These are phyloP conservation scores for Bradypus variegatus DNA, from an alignment of 2,797 vertebrate species.

Conservation along the genomic window DNA sequence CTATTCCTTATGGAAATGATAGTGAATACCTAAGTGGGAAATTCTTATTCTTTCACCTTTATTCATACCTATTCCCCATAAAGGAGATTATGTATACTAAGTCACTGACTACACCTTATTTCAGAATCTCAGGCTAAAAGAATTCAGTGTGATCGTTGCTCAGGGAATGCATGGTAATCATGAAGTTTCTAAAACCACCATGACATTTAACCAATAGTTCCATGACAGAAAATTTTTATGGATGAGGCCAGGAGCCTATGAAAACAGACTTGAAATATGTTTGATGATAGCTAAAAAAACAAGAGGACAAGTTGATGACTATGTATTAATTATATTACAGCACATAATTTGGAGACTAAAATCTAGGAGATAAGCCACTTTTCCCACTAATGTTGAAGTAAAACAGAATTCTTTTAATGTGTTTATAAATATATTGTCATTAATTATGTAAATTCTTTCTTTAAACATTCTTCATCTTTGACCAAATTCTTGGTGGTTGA, in stretches of 20 bases:
- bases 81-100: background rate
- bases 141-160: background rate
- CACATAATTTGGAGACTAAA: background rate
- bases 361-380: background rate
- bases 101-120: background rate
- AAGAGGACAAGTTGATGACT: background rate
- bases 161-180: background rate
- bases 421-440: background rate
- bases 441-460: conserved; percentile 19
- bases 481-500: background rate
- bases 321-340: background rate
- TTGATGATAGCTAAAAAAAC: background rate
- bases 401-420: conserved; percentile 17
- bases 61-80: background rate
- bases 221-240: conserved; percentile 25
- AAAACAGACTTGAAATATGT: conserved; percentile 40
- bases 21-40: background rate
- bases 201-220: background rate
- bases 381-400: background rate
- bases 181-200: background rate
- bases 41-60: background rate
- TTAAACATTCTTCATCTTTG: background rate
- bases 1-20: background rate
- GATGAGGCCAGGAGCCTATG: background rate
- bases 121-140: conserved; percentile 7